phyloP scores from a whole-genome alignment of 2,888 invertebrate species.

The Criorhina ranunculi region DNA sequence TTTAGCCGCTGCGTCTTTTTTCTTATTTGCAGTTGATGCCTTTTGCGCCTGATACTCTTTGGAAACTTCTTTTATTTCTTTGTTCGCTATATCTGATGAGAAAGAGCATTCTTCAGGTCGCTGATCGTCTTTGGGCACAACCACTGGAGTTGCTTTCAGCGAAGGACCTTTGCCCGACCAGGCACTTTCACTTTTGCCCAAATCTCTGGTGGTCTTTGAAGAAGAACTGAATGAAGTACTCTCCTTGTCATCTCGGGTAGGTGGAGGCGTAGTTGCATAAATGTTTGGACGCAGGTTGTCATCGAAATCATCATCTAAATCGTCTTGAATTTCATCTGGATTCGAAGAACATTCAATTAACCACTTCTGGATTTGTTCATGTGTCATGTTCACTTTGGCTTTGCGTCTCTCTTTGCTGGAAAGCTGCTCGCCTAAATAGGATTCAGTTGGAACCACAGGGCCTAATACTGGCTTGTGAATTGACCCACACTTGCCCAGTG shows the following conservation, averaged over 20 bases:
- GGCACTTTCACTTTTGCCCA: constrained; percentile 83
- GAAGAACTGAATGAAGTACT: constrained; percentile 83
- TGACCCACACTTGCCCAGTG: constrained; percentile 84
- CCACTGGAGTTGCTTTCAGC: constrained; percentile 83
- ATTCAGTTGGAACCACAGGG: constrained; percentile 84
- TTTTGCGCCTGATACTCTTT: constrained; percentile 64
- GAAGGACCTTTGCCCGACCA: constrained; percentile 84
- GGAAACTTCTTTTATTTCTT: constrained; percentile 53
- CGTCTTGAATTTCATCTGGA: constrained; percentile 84
- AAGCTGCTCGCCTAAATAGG: constrained; percentile 83
- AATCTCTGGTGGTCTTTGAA: constrained; percentile 82
- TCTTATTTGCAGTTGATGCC: constrained; percentile 41
- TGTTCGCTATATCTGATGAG: constrained; percentile 61
- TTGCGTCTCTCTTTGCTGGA: constrained; percentile 85
- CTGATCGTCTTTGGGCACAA: constrained; percentile 79
- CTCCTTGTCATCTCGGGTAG: constrained; percentile 83
- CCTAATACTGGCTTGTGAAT: constrained; percentile 84
- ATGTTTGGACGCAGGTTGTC: constrained; percentile 82
- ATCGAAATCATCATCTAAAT: constrained; percentile 84
- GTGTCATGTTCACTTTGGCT: constrained; percentile 89
- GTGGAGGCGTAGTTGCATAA: constrained; percentile 82
- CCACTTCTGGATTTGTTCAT: constrained; percentile 89
- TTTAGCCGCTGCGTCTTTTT: constrained; percentile 41
- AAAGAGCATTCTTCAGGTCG: constrained; percentile 70
- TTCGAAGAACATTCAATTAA: constrained; percentile 86